A percentile compares a stretch with the other conserved stretches of the same genome.
phyloP scores from a whole-genome alignment of 2,797 vertebrate genomes.

The Vultur gryphus region DNA sequence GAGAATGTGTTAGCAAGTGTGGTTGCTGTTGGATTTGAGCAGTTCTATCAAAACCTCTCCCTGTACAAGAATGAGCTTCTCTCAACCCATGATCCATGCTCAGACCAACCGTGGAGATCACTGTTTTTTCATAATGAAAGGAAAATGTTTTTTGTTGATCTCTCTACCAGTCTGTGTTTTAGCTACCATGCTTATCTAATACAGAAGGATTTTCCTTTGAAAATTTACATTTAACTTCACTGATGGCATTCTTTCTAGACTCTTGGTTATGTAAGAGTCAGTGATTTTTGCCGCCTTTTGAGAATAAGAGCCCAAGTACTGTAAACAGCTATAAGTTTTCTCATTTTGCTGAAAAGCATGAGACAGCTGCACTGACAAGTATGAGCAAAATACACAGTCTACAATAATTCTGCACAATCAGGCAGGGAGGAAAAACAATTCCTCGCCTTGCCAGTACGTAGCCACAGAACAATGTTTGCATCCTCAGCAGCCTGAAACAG shows the following conservation, averaged over 20 bases:
- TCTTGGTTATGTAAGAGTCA: neutral
- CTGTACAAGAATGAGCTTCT: neutral
- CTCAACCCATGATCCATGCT: neutral
- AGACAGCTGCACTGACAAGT: neutral
- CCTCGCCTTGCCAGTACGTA: neutral
- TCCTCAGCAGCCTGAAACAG: conserved; percentile 18
- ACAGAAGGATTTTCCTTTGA: neutral
- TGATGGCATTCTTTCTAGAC: neutral
- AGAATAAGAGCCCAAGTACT: neutral
- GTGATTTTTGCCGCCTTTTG: neutral
- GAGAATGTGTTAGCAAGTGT: neutral
- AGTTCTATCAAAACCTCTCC: neutral
- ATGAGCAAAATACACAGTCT: neutral
- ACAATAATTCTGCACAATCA: neutral
- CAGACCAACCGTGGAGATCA: rapidly evolving
- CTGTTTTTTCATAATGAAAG: neutral
- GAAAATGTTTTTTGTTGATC: neutral
- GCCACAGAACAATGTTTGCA: neutral
- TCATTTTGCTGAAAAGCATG: neutral
- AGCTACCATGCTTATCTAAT: neutral
- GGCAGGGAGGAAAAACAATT: neutral
- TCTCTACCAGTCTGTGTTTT: neutral
- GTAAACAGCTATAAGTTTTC: neutral
- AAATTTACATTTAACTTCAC: neutral
- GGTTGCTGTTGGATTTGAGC: neutral